Conservation (phyloP, 2,888 invertebrate species). For the Lasius fuliginosus region DNA sequence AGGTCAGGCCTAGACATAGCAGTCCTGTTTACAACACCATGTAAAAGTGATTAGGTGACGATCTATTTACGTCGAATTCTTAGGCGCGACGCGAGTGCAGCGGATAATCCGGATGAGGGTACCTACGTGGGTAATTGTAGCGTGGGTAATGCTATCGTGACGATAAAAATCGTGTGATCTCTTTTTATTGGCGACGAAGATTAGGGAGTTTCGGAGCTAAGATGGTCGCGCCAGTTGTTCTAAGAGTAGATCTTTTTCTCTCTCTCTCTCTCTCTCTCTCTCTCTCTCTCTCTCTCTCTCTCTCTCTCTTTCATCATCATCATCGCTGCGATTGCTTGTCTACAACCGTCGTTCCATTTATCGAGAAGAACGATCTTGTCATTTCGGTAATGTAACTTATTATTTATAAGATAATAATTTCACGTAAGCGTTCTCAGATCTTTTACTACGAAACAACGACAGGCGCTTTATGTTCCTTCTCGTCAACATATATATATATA, state of each 20-base stretch:
- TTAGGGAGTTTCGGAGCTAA: conserved; percentile 61
- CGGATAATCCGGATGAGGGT: conserved; percentile 59
- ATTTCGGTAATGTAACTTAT: conserved; percentile 36
- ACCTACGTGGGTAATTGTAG: conserved; percentile 45
- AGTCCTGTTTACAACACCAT: conserved; percentile 96
- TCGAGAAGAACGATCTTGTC: conserved; percentile 28
- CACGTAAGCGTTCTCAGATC: conserved; percentile 15
- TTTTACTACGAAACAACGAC: conserved; percentile 54
- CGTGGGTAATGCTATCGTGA: conserved; percentile 67
- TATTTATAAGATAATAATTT: conserved; percentile 44
- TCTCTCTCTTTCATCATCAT: conserved; percentile 2
- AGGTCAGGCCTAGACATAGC: conserved; percentile 92
- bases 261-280: background rate
- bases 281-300: background rate
- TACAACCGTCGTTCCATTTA: background rate
- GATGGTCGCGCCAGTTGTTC: conserved; percentile 62
- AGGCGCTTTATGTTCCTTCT: conserved; percentile 72
- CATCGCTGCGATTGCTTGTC: conserved; percentile 27
- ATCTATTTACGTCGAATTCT: conserved; percentile 6
- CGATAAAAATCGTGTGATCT: conserved; percentile 77
- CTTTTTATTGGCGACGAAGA: conserved; percentile 76
- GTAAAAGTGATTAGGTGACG: conserved; percentile 87
- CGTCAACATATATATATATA: conserved; percentile 51
- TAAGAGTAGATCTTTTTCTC: conserved; percentile 53
- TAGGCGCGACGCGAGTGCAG: conserved; percentile 24